Conservation (phyloP, 2,113 vertebrate genomes). For the Sus scrofa region DNA sequence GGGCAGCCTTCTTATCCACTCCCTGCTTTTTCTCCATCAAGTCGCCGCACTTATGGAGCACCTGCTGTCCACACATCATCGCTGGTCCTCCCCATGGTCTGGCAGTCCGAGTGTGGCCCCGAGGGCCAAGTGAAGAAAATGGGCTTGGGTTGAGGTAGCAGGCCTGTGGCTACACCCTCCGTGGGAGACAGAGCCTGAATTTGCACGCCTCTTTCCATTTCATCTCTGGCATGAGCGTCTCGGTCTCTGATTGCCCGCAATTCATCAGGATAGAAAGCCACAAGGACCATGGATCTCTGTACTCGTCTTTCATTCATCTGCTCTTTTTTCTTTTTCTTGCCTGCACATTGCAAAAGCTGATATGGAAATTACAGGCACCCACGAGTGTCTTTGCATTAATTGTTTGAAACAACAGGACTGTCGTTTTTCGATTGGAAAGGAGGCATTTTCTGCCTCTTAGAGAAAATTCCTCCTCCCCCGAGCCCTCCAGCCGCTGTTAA, state of each 20-base stretch:
- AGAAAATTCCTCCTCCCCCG: neutral
- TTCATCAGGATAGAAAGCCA: neutral
- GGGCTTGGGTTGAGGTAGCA: accelerated
- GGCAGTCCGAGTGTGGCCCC: accelerated
- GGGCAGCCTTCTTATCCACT: neutral
- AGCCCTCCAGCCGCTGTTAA: neutral
- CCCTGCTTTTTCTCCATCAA: neutral
- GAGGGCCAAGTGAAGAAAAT: neutral
- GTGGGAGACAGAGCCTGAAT: neutral
- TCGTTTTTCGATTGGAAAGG: neutral
- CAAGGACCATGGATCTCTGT: accelerated
- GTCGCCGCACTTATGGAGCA: accelerated
- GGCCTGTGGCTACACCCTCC: accelerated
- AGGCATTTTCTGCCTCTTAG: neutral
- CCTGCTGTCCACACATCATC: accelerated
- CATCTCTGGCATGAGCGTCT: accelerated
- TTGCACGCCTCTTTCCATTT: neutral
- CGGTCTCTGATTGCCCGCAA: accelerated
- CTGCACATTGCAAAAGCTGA: neutral
- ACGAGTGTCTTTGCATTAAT: accelerated
- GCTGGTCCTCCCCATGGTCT: accelerated
- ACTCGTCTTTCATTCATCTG: accelerated
- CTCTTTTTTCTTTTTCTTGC: neutral
- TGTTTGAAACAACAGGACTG: neutral
- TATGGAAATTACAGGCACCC: accelerated